Percentiles rank a stretch among this genome's conserved stretches.
phyloP scores from a whole-genome alignment of 2,888 invertebrate species.

The Phyllotreta cruciferae region DNA sequence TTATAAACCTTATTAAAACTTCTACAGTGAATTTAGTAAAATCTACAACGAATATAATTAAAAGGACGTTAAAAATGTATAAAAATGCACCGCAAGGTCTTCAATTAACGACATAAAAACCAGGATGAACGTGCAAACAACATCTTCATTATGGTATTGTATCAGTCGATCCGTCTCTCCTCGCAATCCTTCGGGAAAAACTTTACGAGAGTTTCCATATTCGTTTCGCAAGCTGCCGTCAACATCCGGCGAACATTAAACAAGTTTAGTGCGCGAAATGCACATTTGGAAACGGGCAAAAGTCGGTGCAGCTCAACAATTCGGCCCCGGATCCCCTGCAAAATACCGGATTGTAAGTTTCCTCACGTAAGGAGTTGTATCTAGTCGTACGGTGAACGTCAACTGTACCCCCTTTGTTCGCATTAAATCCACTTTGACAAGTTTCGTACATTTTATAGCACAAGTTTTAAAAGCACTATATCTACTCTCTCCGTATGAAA shows the following conservation, averaged over 20 bases:
- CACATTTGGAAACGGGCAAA: constrained; percentile 28
- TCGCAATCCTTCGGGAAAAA: constrained; percentile 35
- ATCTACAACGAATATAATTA: too few species aligned
- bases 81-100: too few species aligned
- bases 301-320: constrained; percentile 36
- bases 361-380: constrained; percentile 57
- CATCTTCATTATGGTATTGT: constrained; percentile 15
- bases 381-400: constrained; percentile 50
- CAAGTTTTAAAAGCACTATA: too few species aligned
- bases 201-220: constrained; percentile 36
- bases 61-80: too few species aligned
- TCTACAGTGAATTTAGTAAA: too few species aligned
- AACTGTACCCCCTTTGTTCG: constrained; percentile 21
- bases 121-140: neutral
- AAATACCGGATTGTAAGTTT: constrained; percentile 49
- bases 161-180: constrained; percentile 14
- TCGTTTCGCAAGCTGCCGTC: constrained; percentile 38
- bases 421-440: too few species aligned
- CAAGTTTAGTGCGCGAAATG: constrained; percentile 39
- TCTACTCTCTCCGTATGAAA: too few species aligned
- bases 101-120: too few species aligned
- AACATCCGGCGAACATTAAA: constrained; percentile 40
- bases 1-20: too few species aligned
- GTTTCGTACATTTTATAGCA: too few species aligned
- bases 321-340: constrained; percentile 29